Percentiles rank a stretch among this genome's conserved stretches.
These are phyloP conservation scores for Rhizoglyphus robini DNA, from an alignment of 1,140 invertebrate genomes.

Conservation along the genomic window DNA sequence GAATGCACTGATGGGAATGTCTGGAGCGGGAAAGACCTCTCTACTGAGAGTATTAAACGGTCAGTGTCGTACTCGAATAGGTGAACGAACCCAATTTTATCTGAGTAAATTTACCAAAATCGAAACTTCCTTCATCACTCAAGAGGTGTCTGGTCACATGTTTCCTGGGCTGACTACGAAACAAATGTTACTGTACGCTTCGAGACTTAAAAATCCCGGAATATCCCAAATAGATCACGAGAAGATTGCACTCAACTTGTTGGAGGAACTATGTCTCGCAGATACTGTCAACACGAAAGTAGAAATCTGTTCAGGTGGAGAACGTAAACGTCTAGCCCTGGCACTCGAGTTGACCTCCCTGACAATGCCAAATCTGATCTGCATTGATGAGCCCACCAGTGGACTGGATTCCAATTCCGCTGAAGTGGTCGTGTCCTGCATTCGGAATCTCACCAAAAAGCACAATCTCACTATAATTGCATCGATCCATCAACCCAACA, in stretches of 20 bases:
- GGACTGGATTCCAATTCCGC: conserved; percentile 34
- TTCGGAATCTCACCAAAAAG: not conserved
- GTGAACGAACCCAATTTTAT: not conserved
- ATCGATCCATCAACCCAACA: conserved; percentile 3
- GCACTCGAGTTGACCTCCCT: conserved; percentile 59
- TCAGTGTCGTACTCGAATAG: not conserved
- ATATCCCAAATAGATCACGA: conserved; percentile 15
- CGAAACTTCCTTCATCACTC: not conserved
- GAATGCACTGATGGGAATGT: not conserved
- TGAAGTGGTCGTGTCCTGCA: not conserved
- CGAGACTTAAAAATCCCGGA: not conserved
- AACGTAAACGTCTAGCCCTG: conserved; percentile 79
- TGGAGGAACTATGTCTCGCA: not conserved
- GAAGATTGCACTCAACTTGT: not conserved
- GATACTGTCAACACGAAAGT: not conserved
- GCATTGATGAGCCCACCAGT: conserved; percentile 34
- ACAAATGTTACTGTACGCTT: not conserved
- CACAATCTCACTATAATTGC: conserved; percentile 1
- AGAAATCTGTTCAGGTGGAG: conserved; percentile 48
- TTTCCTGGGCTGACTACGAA: not conserved
- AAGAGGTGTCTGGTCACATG: not conserved
- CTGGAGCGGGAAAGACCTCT: not conserved
- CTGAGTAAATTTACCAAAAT: not conserved
- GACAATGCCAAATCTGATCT: conserved; percentile 38
- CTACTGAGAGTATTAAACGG: not conserved